Evolutionary conservation across 2,797 vertebrate genomes (phyloP).

Genomic region (Cyprinodon diabolis): DNA sequence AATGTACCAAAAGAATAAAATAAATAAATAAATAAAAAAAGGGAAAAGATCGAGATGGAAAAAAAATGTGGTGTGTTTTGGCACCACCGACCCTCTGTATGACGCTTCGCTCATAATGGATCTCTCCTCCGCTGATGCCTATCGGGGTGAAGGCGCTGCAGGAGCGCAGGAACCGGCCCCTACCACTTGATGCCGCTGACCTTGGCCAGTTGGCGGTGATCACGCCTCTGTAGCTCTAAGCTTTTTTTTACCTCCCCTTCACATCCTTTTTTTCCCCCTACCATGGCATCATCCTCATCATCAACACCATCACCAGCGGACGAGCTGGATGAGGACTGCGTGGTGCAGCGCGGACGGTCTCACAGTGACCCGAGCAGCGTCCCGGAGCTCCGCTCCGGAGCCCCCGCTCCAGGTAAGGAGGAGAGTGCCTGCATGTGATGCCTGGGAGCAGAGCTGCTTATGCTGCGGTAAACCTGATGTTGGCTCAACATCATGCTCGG

Average conservation of each 20-base stretch:
- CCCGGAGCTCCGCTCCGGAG: conserved; percentile 84
- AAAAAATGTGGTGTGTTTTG: not conserved
- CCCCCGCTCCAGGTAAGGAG: conserved; percentile 84
- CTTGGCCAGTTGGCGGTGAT: conserved; percentile 69
- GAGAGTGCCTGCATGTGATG: not conserved
- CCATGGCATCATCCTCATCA: conserved; percentile 83
- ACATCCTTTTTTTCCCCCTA: conserved; percentile 5
- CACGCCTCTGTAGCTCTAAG: conserved; percentile 22
- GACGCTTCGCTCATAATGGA: conserved; percentile 70
- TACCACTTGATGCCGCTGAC: conserved; percentile 69
- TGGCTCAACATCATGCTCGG: not conserved
- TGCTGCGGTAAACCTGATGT: conserved; percentile 8
- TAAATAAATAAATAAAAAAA: not conserved
- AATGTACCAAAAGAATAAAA: too few species aligned
- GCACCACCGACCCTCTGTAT: conserved; percentile 3
- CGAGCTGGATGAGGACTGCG: conserved; percentile 84
- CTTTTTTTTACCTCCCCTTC: not conserved
- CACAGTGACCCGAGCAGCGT: conserved; percentile 96
- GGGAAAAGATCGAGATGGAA: not conserved
- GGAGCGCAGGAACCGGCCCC: conserved; percentile 41
- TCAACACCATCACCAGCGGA: conserved; percentile 89
- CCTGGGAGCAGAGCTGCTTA: not conserved
- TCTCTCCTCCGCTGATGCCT: conserved; percentile 60
- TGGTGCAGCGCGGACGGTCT: conserved; percentile 90
- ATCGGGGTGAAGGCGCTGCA: conserved; percentile 60